These are phyloP conservation scores for Frankliniella intonsa DNA, from an alignment of 2,888 invertebrate genomes.

Conservation along the genomic window DNA sequence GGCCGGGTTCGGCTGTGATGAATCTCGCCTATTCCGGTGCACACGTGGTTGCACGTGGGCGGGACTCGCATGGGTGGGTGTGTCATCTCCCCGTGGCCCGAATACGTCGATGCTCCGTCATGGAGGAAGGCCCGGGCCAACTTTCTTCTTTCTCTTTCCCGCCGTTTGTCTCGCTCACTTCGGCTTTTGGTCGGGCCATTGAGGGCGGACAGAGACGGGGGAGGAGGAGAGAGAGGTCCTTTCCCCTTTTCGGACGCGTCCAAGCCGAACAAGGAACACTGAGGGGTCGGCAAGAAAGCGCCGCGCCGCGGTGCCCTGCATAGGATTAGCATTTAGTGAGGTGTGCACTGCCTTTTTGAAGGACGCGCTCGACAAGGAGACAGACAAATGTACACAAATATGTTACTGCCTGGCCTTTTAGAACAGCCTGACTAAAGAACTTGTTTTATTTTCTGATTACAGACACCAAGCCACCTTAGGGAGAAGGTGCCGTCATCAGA, in stretches of 20 bases:
- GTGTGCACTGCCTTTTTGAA: neutral
- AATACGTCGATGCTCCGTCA: conserved; percentile 9
- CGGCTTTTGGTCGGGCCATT: too few species aligned
- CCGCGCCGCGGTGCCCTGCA: neutral
- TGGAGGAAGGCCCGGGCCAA: neutral
- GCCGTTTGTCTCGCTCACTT: too few species aligned
- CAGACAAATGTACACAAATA: neutral
- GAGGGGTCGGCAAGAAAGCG: conserved; percentile 8
- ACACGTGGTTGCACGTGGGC: conserved; percentile 7
- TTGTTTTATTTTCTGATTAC: conserved; percentile 49
- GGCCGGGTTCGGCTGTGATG: too few species aligned
- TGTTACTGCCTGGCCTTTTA: neutral
- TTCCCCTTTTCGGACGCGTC: too few species aligned
- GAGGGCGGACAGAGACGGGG: too few species aligned
- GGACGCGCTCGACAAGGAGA: neutral
- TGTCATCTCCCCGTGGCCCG: neutral
- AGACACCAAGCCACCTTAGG: conserved; percentile 49
- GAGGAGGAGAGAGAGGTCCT: too few species aligned
- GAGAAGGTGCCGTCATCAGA: conserved; percentile 60
- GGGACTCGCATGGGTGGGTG: neutral
- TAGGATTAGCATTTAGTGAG: conserved; percentile 5
- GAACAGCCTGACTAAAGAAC: neutral
- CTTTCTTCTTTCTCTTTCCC: too few species aligned
- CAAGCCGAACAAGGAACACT: neutral
- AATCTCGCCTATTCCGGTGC: neutral